Evolutionary conservation across 2,888 invertebrate species (phyloP), one percentile per base, ranked within the genome.

Genomic region (Hololepta plana): DNA sequence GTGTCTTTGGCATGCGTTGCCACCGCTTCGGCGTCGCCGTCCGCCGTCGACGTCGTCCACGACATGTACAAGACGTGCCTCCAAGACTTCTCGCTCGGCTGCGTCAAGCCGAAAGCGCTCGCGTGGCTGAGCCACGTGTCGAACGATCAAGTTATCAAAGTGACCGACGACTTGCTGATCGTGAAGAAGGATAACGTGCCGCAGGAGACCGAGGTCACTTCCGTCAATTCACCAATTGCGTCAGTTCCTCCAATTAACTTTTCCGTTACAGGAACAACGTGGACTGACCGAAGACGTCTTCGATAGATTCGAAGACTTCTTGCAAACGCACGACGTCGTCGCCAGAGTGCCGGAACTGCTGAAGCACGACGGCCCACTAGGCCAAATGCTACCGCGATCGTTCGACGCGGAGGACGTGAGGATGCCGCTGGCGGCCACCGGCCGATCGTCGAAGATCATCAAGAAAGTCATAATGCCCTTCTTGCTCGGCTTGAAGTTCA

Each of bases 381-480:
- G 64, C 13, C 57, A 58, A 34, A 60, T 67, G 31, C 63, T 76
- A 20, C 75, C 77, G 2, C 62, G 72, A 40, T 64, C 71, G 9
- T 57, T 76, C 32, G 55, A 71, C 35, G 72, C 77, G 12, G 66
- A 67, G 34, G 72, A 72, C 42, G 54, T 81, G 38, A 59, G 66
- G 30, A 63, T 82, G 45, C 76, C 82, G 26, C 60, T 84, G 40
- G 53, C 63, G 20, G 72, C 72, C 32, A 64, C 54, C 23, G 53
- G 80, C 46, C 74, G 81, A 15, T 53, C 52, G 3, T 50, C 49
- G 3, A 55, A 51, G 43, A 70, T 82, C 53, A 72, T 82, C 35
- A 80, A 80, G 59, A 82, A 81, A 55, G 73, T 84, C 26, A 62
- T 84, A 46, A 66, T 84, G 40, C 84, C 85, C 22, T 85, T 85